Percentiles rank a stretch among this genome's conserved stretches.
These are phyloP conservation scores for Engraulis encrasicolus DNA, from an alignment of 2,113 vertebrate species.

Conservation along the genomic window DNA sequence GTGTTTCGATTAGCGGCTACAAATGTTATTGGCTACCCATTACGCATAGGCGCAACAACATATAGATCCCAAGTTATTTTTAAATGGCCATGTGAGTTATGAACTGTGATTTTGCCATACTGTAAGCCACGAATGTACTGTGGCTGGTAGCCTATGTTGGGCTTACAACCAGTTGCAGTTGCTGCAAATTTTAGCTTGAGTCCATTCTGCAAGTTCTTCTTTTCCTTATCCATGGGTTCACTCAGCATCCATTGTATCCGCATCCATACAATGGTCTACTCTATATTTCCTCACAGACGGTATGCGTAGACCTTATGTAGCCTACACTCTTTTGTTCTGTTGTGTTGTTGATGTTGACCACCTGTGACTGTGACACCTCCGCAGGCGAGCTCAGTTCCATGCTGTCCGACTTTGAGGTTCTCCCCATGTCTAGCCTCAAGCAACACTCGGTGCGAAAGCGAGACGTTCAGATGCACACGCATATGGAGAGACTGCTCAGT, in stretches of 20 bases:
- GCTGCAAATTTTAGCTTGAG: too few relatives aligned
- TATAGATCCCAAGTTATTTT: neutral
- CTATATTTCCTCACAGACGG: neutral
- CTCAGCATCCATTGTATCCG: neutral
- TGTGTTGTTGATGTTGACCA: too few relatives aligned
- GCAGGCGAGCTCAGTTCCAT: constrained; percentile 76
- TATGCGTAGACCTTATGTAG: neutral
- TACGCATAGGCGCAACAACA: too few relatives aligned
- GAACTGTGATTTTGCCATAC: neutral
- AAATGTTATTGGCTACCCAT: too few relatives aligned
- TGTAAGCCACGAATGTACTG: neutral
- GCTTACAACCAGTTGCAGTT: neutral
- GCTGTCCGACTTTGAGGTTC: constrained; percentile 89
- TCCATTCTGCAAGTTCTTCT: neutral
- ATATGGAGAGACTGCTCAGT: constrained; percentile 85
- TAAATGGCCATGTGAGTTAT: neutral
- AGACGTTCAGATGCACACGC: constrained; percentile 79
- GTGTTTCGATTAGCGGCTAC: constrained; percentile 27
- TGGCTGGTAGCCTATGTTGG: neutral
- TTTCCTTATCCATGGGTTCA: neutral
- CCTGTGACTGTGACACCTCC: neutral
- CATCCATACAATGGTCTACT: neutral
- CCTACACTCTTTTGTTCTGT: neutral
- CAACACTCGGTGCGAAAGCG: constrained; percentile 86
- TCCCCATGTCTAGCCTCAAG: constrained; percentile 82